Base-by-base conservation (phyloP, 2,113 vertebrate species). In the Cepphus grylle region DNA sequence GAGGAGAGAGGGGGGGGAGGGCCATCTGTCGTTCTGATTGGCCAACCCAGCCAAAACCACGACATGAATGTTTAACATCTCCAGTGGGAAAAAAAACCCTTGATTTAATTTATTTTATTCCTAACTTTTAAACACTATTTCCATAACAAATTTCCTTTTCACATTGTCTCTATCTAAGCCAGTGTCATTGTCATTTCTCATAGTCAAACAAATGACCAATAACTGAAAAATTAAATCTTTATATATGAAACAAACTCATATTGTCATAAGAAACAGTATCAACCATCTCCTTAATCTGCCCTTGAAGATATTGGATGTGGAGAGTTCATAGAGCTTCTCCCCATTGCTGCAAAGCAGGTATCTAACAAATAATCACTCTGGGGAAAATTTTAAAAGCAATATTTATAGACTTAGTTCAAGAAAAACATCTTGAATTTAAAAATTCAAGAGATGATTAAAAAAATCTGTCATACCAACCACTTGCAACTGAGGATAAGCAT, bases 251-350 rank as follows among this genome's bases (percentile, higher is more conserved):
- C 34, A 56, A 55, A 56, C 38, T 52, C 72, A 94, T 90, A 92
- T 97, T 97, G 27, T 96, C 86, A 74, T 94, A 97, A 45, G 92
- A 97, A 80, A 94, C 21, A 2, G 26, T 30, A 66, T 95, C 94
- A 93, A 96, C 95, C 86, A 94, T 96, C 92, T 96, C 92, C 58
- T 84, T 52, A 77, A 95, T 96, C 74, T 66, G 84, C 91, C 82
- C 77, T 66, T 71, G 87, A 95, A 74, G 88, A 97, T 71, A 97
- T 83, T 36, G 95, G 84, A 43, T 6, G 91, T 45, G 96, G 96
- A 38, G 92, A 97, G 86, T 80, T 95, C 80, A 96, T 40, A 43
- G 88, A 83, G 63, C 96, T 94, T 82, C n/a, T 96, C 74, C 49
- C 59, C 71, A 96, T 96, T 61, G 93, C 90, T 94, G 88, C 70